phyloP scores from a whole-genome alignment of 2,113 vertebrate species.

The Poecilia latipinna region DNA sequence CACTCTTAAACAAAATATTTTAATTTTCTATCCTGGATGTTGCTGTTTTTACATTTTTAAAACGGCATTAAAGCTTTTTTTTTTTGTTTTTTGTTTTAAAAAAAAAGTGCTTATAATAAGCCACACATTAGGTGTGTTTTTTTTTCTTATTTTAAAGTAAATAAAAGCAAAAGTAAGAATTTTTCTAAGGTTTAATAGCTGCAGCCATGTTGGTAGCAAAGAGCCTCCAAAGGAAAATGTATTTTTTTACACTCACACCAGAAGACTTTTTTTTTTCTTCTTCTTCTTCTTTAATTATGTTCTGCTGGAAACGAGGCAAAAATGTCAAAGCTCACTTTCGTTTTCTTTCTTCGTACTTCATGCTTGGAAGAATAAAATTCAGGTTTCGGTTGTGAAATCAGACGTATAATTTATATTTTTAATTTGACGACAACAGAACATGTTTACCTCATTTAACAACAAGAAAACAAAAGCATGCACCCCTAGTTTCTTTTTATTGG shows the following conservation, averaged over 20 bases:
- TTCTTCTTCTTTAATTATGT: conserved; percentile 19
- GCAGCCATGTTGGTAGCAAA: conserved; percentile 80
- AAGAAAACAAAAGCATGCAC: conserved; percentile 29
- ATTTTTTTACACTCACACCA: conserved; percentile 60
- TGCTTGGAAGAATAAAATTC: conserved; percentile 18
- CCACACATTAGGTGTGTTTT: conserved; percentile 74
- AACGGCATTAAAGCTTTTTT: conserved; percentile 73
- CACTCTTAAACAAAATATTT: conserved; percentile 73
- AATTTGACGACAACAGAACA: conserved; percentile 50
- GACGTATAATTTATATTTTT: conserved; percentile 45
- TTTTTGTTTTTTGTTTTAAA: conserved; percentile 70
- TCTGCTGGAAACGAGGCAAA: conserved; percentile 37
- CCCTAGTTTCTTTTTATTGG: conserved; percentile 52
- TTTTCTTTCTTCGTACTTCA: conserved; percentile 23
- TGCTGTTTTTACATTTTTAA: conserved; percentile 74
- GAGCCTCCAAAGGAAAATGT: conserved; percentile 62
- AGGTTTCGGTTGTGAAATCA: conserved; percentile 44
- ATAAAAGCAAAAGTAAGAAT: conserved; percentile 34
- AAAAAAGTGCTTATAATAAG: conserved; percentile 75
- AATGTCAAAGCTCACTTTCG: neutral
- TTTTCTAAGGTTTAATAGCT: conserved; percentile 56
- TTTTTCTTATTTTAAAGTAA: conserved; percentile 66
- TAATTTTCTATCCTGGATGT: conserved; percentile 72
- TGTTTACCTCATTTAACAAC: conserved; percentile 68
- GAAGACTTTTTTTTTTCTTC: conserved; percentile 40